Percentiles rank a stretch among this genome's conserved stretches.
Evolutionary conservation across 2,888 invertebrate genomes (phyloP).

Genomic region (Dugesia japonica): DNA sequence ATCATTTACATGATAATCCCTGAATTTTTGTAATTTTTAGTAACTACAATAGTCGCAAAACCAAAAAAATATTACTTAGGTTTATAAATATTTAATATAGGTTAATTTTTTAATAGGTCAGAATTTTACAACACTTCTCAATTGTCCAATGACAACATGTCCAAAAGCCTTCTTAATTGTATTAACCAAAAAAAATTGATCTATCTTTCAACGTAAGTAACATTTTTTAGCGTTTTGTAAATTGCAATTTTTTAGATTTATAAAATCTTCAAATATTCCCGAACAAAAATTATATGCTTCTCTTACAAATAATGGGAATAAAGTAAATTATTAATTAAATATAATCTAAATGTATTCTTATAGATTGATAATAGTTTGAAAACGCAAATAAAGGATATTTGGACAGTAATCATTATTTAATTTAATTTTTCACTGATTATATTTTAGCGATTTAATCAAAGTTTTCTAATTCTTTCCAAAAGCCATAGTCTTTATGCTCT

Average conservation of each 20-base stretch:
- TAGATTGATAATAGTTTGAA: slow-evolving; percentile 1
- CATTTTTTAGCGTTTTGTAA: background rate
- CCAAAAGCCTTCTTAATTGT: background rate
- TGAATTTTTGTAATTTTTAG: no score
- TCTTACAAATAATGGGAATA: background rate
- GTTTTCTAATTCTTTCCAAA: background rate
- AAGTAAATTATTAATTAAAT: background rate
- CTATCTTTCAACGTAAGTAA: background rate
- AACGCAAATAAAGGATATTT: background rate
- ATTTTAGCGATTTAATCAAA: slow-evolving; percentile 12
- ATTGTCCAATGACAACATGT: background rate
- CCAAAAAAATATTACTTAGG: no score
- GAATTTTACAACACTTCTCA: background rate
- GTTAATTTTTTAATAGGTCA: background rate
- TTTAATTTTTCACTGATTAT: no score
- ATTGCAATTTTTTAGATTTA: background rate
- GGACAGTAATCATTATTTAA: background rate
- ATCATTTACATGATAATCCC: no score
- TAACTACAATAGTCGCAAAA: no score
- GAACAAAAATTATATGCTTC: background rate
- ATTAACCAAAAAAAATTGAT: background rate
- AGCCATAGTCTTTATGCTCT: slow-evolving; percentile 12
- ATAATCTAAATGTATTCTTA: background rate
- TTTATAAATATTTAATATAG: no score
- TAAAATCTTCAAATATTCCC: background rate